Conservation (phyloP, 23 tunicate species). For the Ciona savignyi region DNA sequence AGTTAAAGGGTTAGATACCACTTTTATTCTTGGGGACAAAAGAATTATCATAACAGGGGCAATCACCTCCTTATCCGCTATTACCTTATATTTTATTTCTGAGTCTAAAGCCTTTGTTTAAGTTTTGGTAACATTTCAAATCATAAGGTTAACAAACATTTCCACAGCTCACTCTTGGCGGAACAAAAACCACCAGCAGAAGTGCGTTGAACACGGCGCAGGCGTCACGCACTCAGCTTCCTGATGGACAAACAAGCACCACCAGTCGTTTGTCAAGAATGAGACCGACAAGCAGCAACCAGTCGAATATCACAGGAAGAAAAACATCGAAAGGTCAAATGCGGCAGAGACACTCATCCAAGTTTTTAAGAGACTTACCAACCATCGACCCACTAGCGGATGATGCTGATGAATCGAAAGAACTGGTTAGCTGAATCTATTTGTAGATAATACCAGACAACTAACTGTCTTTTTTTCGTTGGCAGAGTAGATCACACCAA, state of each 20-base stretch:
- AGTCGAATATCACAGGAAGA: background rate
- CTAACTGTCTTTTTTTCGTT: too few relatives aligned
- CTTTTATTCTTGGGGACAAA: too few relatives aligned
- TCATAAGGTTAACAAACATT: too few relatives aligned
- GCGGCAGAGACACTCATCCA: slow-evolving; percentile 10
- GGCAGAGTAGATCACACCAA: too few relatives aligned
- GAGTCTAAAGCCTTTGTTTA: too few relatives aligned
- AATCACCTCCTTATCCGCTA: too few relatives aligned
- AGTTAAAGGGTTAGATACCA: too few relatives aligned
- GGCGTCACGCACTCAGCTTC: slow-evolving; percentile 6
- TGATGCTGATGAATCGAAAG: background rate
- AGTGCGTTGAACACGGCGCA: slow-evolving; percentile 8
- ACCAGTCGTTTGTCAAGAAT: slow-evolving; percentile 6
- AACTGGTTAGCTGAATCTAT: too few relatives aligned
- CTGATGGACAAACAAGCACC: slow-evolving; percentile 10
- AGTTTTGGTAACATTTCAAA: too few relatives aligned
- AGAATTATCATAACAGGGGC: too few relatives aligned
- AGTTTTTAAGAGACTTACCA: background rate
- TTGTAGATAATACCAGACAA: too few relatives aligned
- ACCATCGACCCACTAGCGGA: background rate
- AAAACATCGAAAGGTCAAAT: background rate
- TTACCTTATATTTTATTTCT: too few relatives aligned
- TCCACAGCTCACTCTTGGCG: slow-evolving; percentile 18
- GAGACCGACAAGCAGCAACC: slow-evolving; percentile 4
- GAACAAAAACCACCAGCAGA: slow-evolving; percentile 24